A percentile compares a stretch with the other conserved stretches of the same genome.
phyloP scores from a whole-genome alignment of 1,140 invertebrate species.

The Drosophila miranda region DNA sequence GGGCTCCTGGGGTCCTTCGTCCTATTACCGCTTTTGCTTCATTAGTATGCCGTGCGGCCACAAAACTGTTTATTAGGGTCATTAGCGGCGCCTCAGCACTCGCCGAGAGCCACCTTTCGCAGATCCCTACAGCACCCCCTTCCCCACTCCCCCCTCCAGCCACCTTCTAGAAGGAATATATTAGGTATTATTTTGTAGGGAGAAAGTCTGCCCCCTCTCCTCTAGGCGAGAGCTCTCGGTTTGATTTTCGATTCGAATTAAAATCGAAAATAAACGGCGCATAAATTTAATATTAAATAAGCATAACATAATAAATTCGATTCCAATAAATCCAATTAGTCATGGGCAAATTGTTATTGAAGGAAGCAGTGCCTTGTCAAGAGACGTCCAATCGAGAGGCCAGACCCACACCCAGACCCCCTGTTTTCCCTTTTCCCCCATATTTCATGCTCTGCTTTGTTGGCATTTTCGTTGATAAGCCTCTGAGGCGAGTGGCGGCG shows the following conservation, averaged over 20 bases:
- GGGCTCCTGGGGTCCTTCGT: conserved; percentile 30
- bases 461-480: conserved; percentile 62
- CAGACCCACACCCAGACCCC: background rate
- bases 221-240: background rate
- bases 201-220: background rate
- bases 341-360: conserved; percentile 81
- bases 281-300: conserved; percentile 78
- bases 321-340: conserved; percentile 81
- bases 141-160: too few relatives aligned
- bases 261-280: conserved; percentile 70
- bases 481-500: conserved; percentile 3
- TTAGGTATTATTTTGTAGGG: background rate
- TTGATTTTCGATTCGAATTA: conserved; percentile 5
- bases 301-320: conserved; percentile 78
- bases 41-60: conserved; percentile 73
- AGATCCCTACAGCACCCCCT: background rate
- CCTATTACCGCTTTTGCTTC: conserved; percentile 24
- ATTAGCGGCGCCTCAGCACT: conserved; percentile 70
- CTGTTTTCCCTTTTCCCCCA: background rate
- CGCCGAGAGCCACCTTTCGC: background rate
- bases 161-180: background rate
- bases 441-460: conserved; percentile 52
- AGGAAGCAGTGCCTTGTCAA: conserved; percentile 47
- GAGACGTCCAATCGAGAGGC: conserved; percentile 8
- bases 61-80: conserved; percentile 79